A percentile compares a stretch with the other conserved stretches of the same genome.
These are phyloP conservation scores for Gasterosteus aculeatus DNA, from an alignment of 2,113 vertebrate species.

Conservation along the genomic window DNA sequence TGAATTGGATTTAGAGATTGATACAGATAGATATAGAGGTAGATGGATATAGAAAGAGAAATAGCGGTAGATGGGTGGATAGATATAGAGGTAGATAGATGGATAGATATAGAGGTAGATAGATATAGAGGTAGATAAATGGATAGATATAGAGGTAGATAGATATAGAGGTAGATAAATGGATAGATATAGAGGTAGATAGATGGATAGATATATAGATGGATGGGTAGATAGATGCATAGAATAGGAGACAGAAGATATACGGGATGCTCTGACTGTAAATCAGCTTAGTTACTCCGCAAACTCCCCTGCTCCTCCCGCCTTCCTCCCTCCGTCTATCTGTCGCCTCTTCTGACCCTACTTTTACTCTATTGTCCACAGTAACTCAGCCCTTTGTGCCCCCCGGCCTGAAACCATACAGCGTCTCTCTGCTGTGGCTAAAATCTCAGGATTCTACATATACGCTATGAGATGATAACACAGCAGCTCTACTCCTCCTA, in stretches of 20 bases:
- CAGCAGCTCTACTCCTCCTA: not conserved
- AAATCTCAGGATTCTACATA: slow-evolving; percentile 26
- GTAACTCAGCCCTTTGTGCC: slow-evolving; percentile 13
- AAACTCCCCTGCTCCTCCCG: slow-evolving; percentile 39
- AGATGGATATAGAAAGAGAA: no score
- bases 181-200: not conserved
- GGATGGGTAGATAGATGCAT: not conserved
- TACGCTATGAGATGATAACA: not conserved
- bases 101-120: not conserved
- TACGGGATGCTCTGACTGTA: slow-evolving; percentile 61
- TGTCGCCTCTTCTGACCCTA: slow-evolving; percentile 22
- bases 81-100: not conserved
- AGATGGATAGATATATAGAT: not conserved
- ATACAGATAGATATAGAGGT: slow-evolving; percentile 1
- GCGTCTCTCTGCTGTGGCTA: slow-evolving; percentile 8
- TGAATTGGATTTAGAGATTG: no score
- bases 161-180: no score
- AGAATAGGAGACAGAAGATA: slow-evolving; percentile 47
- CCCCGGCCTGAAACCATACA: slow-evolving; percentile 9
- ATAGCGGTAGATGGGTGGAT: not conserved
- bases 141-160: not conserved
- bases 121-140: not conserved
- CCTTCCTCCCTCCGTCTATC: not conserved
- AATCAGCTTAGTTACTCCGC: slow-evolving; percentile 68
- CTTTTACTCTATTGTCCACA: slow-evolving; percentile 37